Evolutionary conservation across 2,113 vertebrate genomes (phyloP), one percentile per base, ranked within the genome.

Genomic region (Fulmarus glacialis): DNA sequence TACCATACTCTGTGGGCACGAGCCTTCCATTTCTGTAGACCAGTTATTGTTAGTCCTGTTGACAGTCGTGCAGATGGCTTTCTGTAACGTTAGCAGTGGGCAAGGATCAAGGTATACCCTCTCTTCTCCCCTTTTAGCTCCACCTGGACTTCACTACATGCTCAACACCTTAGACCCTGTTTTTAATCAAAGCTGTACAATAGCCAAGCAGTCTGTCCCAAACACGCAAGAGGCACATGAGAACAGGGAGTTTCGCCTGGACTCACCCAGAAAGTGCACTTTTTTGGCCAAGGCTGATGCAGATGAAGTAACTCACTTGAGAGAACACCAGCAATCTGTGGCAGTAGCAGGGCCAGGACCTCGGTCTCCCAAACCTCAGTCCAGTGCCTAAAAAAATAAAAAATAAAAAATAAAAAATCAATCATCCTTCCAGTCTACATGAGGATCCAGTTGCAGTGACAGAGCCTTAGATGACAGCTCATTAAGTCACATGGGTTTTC

Each of bases 41-140:
- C 36, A 34, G 63, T 7, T 60, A 3, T 34, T 56, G 56, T 59
- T 1, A 12, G 21, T 29, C 12, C 52, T 29, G 29, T 11, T 62
- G 81, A 17, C 23, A 56, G 0, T 3, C 3, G 4, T 18, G 16
- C 48, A 20, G 19, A 14, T 17, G 24, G 34, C 17, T 92, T 47
- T 24, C 63, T 48, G 34, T 10, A 15, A 15, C 0, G 3, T 12
- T 19, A 71, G 32, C 24, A 36, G 11, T 5, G 15, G 53, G 15
- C 20, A 50, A 48, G 67, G 22, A 18, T 4, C 0, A 0, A 91
- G 62, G 5, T 12, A 8, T 18, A 9, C 5, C 16, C 13, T 11
- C 60, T 50, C 23, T 45, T 32, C 22, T 45, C 50, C 34, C 24
- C 26, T 43, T 26, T 20, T 12, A 48, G 38, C 60, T 91, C 52